Evolutionary conservation across 1,140 invertebrate genomes (phyloP), one percentile per base, ranked within the genome.

Genomic region (Sitodiplosis mosellana): DNA sequence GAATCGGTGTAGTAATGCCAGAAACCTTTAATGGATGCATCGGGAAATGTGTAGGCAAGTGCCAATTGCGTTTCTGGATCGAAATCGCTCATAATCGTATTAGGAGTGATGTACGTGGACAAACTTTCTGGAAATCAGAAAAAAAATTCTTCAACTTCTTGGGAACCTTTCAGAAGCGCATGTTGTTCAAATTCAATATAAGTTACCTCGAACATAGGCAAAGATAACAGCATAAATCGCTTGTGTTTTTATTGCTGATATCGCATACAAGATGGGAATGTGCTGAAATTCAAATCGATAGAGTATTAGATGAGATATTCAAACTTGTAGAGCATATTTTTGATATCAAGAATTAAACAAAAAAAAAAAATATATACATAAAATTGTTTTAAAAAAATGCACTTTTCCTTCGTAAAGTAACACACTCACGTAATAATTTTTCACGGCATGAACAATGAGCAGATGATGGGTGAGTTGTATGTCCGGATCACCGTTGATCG

Each of bases 1-100:
- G 43, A 20, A 34, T 45, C 44, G 6, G 48, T 49, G 20, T 49
- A 49, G 19, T 49, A 44, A 41, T 22, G 40, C 48, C 48, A 49
- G 17, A 12, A 49, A 14, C 48, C 43, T 42, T 49, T 49, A n/a
- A 49, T 46, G 17, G 43, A 17, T n/a, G 44, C 22, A 12, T 49
- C 48, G 3, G 48, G 48, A 33, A 46, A 49, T 14, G 27, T 20
- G 33, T 46, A 49, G 1, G 33, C 19, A 7, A 49, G 27, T n/a
- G 34, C 14, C 7, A 33, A 4, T 17, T 49, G 48, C 8, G 45
- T 38, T 14, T 33, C n/a, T 18, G 15, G n/a, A 33, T 49, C 48
- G 33, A 46, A 46, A 34, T 49, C 33, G 6, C 33, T 36, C 14
- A 49, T 46, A 4, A 49, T 41, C 4, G 45, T 36, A 17, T 49